Conservation (phyloP, 2,888 invertebrate species). For the Nephrotoma guestfalica region DNA sequence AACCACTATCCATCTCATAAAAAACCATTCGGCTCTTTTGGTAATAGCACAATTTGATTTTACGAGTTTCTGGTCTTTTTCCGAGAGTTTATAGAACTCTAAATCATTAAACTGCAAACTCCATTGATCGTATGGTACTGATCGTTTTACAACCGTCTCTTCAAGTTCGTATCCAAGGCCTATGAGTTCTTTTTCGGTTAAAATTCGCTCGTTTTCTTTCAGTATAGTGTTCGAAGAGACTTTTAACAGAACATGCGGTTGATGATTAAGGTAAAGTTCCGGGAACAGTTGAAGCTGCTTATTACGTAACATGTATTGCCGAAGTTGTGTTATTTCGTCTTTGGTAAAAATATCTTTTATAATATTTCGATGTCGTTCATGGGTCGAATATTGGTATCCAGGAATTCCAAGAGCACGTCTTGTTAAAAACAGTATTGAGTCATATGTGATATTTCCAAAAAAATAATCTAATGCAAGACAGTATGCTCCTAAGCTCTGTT, state of each 20-base stretch:
- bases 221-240: not conserved
- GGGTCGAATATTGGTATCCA: conserved; percentile 2
- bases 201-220: not conserved
- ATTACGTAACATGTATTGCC: not conserved
- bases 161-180: not conserved
- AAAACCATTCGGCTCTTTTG: not conserved
- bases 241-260: not conserved
- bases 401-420: not conserved
- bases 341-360: not conserved
- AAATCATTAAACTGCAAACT: not conserved
- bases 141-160: not conserved
- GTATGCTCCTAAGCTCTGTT: not conserved
- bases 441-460: not conserved
- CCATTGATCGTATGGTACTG: not conserved
- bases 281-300: not conserved
- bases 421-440: not conserved
- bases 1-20: not conserved
- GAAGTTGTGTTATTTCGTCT: not conserved
- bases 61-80: not conserved
- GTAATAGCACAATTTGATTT: not conserved
- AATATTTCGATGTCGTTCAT: not conserved
- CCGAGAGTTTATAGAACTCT: not conserved
- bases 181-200: not conserved
- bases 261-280: not conserved
- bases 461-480: not conserved